These are phyloP conservation scores for Tethya wilhelma DNA, from an alignment of 37 sponge, comb jelly and placozoan genomes.

Conservation along the genomic window DNA sequence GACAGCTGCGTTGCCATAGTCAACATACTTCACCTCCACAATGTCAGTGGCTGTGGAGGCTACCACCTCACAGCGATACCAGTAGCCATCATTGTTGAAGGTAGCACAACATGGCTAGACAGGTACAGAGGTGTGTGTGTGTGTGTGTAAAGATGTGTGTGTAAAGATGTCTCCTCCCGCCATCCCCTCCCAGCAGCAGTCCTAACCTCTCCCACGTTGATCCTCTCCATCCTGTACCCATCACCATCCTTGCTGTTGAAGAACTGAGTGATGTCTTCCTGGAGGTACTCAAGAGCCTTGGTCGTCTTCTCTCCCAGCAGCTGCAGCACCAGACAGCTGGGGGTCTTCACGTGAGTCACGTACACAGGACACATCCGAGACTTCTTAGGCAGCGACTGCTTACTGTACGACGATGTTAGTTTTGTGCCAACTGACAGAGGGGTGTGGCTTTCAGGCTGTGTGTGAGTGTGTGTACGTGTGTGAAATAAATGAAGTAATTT, in stretches of 20 bases:
- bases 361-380: conserved; percentile 30
- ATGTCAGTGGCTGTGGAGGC: conserved; percentile 15
- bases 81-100: conserved; percentile 69
- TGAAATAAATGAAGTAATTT: too few relatives aligned
- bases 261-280: conserved; percentile 61
- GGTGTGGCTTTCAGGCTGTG: not conserved
- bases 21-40: conserved; percentile 68
- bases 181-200: not conserved
- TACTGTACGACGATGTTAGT: conserved; percentile 12
- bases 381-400: not conserved
- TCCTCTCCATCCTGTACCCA: not conserved
- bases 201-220: conserved; percentile 46
- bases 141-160: too few relatives aligned
- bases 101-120: conserved; percentile 65
- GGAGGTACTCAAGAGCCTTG: conserved; percentile 50
- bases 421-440: not conserved
- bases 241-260: conserved; percentile 36
- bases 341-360: conserved; percentile 54
- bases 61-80: conserved; percentile 64
- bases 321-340: conserved; percentile 64
- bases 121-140: not conserved
- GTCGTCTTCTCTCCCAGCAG: conserved; percentile 62
- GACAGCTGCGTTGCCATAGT: conserved; percentile 70
- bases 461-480: too few relatives aligned
- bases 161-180: not conserved